Percentiles rank a stretch among this genome's conserved stretches.
These are phyloP conservation scores for Thymallus thymallus DNA, from an alignment of 2,113 vertebrate species.

Conservation along the genomic window DNA sequence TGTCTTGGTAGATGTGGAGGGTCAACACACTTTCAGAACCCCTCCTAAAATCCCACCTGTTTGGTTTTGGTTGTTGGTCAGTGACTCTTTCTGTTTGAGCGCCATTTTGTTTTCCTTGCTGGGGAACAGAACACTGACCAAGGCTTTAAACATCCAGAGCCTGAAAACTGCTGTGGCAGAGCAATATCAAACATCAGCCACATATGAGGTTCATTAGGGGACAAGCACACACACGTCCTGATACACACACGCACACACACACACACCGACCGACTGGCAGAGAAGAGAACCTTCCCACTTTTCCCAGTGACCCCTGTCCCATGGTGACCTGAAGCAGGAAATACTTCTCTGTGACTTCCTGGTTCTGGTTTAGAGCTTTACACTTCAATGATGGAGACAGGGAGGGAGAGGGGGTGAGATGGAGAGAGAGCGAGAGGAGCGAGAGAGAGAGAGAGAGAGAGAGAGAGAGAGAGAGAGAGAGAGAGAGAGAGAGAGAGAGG, in stretches of 20 bases:
- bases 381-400: constrained; percentile 33
- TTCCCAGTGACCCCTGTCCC: constrained; percentile 40
- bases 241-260: background rate
- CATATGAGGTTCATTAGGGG: constrained; percentile 62
- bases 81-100: too few species aligned
- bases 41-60: too few species aligned
- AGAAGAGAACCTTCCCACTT: constrained; percentile 18
- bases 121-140: constrained; percentile 1
- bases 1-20: too few species aligned
- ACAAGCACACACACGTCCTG: background rate
- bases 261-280: background rate
- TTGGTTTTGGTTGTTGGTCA: too few species aligned
- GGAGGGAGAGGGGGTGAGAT: background rate
- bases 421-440: background rate
- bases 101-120: too few species aligned
- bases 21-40: too few species aligned
- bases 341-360: constrained; percentile 57
- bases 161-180: constrained; percentile 35
- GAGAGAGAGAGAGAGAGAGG: background rate
- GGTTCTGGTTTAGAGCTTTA: constrained; percentile 40
- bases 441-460: too few species aligned
- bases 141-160: constrained; percentile 58
- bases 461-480: too few species aligned
- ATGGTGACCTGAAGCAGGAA: constrained; percentile 61
- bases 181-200: constrained; percentile 61